Percentiles rank a stretch among this genome's conserved stretches.
Conservation (phyloP, 2,888 invertebrate genomes). For the Halocaridina rubra region DNA sequence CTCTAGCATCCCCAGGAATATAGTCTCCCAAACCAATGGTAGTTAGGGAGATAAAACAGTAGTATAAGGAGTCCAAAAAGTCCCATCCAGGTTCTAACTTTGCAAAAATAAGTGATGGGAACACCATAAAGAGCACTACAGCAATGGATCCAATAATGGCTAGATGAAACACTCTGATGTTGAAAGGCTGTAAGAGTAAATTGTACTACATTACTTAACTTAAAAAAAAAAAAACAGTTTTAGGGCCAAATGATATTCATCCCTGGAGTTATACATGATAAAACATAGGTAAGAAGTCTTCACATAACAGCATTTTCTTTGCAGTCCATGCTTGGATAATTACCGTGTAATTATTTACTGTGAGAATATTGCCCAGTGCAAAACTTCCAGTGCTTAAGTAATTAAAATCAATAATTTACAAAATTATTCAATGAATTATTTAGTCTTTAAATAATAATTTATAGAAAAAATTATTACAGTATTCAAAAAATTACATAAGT, state of each 20-base stretch:
- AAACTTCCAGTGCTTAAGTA: too few relatives aligned
- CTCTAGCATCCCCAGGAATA: slow-evolving; percentile 84
- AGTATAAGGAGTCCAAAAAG: slow-evolving; percentile 88
- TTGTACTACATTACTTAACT: background rate
- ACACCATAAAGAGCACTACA: slow-evolving; percentile 76
- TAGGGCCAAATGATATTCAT: too few relatives aligned
- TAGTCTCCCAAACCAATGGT: slow-evolving; percentile 91
- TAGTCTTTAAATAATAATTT: too few relatives aligned
- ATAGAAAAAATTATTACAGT: too few relatives aligned
- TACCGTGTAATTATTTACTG: too few relatives aligned
- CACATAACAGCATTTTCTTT: background rate
- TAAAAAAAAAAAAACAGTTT: too few relatives aligned
- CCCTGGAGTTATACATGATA: too few relatives aligned
- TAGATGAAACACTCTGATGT: slow-evolving; percentile 82
- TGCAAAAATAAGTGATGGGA: slow-evolving; percentile 82
- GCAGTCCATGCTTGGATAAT: too few relatives aligned
- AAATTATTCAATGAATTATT: too few relatives aligned
- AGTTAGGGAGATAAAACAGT: slow-evolving; percentile 90
- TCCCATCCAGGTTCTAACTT: slow-evolving; percentile 84
- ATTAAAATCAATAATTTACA: too few relatives aligned
- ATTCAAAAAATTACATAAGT: too few relatives aligned
- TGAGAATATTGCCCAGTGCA: too few relatives aligned
- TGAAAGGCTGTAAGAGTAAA: slow-evolving; percentile 72
- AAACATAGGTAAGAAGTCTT: background rate
- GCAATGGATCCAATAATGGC: slow-evolving; percentile 73